These are phyloP conservation scores for Notolepis coatsorum DNA, from an alignment of 2,797 vertebrate species.

Conservation along the genomic window DNA sequence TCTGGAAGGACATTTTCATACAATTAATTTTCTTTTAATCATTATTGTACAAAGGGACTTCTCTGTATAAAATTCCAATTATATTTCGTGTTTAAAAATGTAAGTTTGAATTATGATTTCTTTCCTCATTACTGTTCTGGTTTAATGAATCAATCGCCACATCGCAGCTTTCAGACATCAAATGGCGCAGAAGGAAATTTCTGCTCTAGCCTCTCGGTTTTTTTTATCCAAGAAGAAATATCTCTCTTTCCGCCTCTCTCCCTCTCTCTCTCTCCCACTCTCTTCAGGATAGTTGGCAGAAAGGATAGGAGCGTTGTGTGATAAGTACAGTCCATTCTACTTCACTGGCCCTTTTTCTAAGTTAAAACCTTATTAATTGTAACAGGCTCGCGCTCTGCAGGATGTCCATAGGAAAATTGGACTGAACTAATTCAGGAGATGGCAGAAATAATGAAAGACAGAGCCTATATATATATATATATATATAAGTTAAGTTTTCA, in stretches of 20 bases:
- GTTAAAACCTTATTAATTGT: constrained; percentile 67
- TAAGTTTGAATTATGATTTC: constrained; percentile 85
- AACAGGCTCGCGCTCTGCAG: not conserved
- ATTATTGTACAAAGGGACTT: constrained; percentile 86
- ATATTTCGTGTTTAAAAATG: constrained; percentile 85
- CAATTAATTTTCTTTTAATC: constrained; percentile 91
- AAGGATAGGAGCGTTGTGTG: constrained; percentile 53
- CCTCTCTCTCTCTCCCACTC: constrained; percentile 32
- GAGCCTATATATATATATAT: constrained; percentile 49
- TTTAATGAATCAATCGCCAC: constrained; percentile 84
- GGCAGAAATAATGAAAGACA: constrained; percentile 50
- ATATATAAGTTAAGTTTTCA: constrained; percentile 24
- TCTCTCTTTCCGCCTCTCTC: constrained; percentile 26
- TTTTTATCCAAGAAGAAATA: constrained; percentile 69
- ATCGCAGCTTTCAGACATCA: constrained; percentile 82
- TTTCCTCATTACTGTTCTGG: constrained; percentile 77
- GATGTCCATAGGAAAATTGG: constrained; percentile 62
- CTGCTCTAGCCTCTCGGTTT: constrained; percentile 50
- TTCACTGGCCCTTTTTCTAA: constrained; percentile 63
- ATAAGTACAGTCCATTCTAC: constrained; percentile 59
- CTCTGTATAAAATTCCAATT: constrained; percentile 87
- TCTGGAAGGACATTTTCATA: constrained; percentile 87
- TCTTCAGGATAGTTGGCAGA: constrained; percentile 52
- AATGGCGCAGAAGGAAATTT: constrained; percentile 78
- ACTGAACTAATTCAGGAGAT: constrained; percentile 54